phyloP scores from a whole-genome alignment of 1,140 invertebrate species.

The Cherax quadricarinatus region DNA sequence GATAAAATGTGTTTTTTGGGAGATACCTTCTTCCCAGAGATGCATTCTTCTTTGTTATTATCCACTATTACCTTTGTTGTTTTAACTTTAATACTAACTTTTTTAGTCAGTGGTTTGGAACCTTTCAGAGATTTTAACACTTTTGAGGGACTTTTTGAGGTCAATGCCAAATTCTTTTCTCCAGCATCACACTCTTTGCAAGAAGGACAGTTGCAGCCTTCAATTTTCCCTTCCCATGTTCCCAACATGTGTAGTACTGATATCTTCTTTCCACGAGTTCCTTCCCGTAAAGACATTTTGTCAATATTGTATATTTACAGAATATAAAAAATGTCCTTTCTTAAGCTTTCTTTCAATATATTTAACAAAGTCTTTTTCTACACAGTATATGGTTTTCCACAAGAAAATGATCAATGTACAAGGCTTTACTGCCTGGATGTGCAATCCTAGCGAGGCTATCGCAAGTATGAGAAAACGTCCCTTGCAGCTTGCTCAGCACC shows the following conservation, averaged over 20 bases:
- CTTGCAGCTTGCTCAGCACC: conserved; percentile 58
- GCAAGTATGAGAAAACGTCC: conserved; percentile 41
- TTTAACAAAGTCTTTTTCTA: background rate
- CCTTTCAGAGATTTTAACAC: conserved; percentile 29
- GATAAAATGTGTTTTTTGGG: background rate
- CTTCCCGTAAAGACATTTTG: conserved; percentile 53
- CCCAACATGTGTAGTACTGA: conserved; percentile 71
- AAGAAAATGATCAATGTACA: background rate
- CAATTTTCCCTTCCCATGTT: conserved; percentile 64
- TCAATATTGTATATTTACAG: background rate
- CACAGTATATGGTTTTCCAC: background rate
- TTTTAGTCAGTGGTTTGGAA: conserved; percentile 32
- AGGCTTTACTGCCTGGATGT: conserved; percentile 21
- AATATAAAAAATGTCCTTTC: background rate
- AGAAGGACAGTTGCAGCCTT: conserved; percentile 63
- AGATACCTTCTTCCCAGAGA: background rate
- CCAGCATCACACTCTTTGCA: conserved; percentile 61
- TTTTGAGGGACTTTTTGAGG: conserved; percentile 48
- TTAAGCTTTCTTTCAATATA: background rate
- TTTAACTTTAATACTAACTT: conserved; percentile 45
- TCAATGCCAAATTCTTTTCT: conserved; percentile 14
- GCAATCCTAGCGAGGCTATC: conserved; percentile 27
- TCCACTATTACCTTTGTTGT: conserved; percentile 35
- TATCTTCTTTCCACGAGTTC: conserved; percentile 68
- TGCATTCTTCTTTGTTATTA: background rate